These are phyloP conservation scores for Thysanoteuthis rhombus DNA, from an alignment of 2,888 invertebrate species.

Conservation along the genomic window DNA sequence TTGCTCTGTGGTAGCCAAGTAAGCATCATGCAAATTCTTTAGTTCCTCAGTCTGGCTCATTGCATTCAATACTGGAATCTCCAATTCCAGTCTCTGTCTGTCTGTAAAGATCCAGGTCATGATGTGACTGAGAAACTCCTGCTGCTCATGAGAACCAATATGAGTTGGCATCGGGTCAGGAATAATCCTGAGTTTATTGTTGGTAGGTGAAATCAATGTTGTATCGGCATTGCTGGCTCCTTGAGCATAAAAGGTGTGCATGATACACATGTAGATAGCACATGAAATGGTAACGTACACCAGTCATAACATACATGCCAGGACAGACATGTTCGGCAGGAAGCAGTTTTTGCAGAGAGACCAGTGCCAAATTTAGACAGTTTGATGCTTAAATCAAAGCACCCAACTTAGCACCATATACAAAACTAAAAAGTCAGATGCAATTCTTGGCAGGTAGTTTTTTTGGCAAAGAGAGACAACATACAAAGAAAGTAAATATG, in stretches of 20 bases:
- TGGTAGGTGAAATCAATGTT: conserved; percentile 12
- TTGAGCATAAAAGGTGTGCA: not conserved
- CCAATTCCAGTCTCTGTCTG: not conserved
- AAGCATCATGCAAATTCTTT: not conserved
- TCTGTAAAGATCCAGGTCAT: not conserved
- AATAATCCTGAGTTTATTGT: not conserved
- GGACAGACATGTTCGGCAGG: conserved; percentile 12
- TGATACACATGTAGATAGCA: not conserved
- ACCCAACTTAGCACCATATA: not conserved
- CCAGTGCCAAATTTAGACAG: not conserved
- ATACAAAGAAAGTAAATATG: too few species aligned
- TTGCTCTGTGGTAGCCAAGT: not conserved
- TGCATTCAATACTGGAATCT: not conserved
- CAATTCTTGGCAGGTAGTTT: not conserved
- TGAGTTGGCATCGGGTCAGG: not conserved
- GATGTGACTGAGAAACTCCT: not conserved
- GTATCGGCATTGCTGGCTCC: not conserved
- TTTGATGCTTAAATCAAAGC: conserved; percentile 12
- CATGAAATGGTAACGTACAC: not conserved
- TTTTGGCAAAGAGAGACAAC: not conserved
- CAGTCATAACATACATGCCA: not conserved
- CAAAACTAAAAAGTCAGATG: not conserved
- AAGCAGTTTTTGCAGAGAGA: not conserved
- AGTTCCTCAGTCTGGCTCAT: not conserved
- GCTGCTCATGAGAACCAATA: not conserved